phyloP scores from a whole-genome alignment of 2,888 invertebrate species.

The Heteropelma amictum region DNA sequence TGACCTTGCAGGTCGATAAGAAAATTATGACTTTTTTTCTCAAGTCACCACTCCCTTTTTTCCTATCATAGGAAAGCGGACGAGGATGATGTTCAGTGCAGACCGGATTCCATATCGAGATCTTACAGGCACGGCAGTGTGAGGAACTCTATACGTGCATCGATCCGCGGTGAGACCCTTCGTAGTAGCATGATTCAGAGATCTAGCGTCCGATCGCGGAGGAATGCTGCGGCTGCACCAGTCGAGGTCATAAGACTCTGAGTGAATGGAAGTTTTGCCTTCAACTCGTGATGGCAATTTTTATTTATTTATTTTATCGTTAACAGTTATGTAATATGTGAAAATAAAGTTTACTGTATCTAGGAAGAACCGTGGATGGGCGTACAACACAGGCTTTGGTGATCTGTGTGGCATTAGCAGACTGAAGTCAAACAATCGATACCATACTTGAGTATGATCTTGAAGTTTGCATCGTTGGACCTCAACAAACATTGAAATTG shows the following conservation, averaged over 20 bases:
- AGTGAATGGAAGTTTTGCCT: conserved; percentile 48
- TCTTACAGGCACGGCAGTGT: conserved; percentile 72
- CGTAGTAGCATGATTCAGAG: conserved; percentile 81
- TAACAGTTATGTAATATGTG: background rate
- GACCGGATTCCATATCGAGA: conserved; percentile 66
- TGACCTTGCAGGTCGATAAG: too few relatives aligned
- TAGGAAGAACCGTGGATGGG: too few relatives aligned
- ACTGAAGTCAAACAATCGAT: too few relatives aligned
- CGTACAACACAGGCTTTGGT: too few relatives aligned
- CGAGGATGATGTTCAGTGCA: conserved; percentile 71
- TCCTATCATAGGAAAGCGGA: conserved; percentile 72
- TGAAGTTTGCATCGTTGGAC: too few relatives aligned
- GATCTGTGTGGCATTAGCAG: too few relatives aligned
- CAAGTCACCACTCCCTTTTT: too few relatives aligned
- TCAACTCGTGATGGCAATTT: conserved; percentile 26
- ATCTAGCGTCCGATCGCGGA: conserved; percentile 79
- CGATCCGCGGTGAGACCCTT: conserved; percentile 83
- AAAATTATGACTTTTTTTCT: background rate
- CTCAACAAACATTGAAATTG: too few relatives aligned
- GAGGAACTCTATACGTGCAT: conserved; percentile 81
- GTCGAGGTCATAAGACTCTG: conserved; percentile 69
- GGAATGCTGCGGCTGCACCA: conserved; percentile 59
- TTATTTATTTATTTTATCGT: conserved; percentile 12
- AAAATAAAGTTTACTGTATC: too few relatives aligned
- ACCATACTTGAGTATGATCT: too few relatives aligned